Conservation (phyloP, 2,888 invertebrate species). For the Ganaspis brasiliensis region DNA sequence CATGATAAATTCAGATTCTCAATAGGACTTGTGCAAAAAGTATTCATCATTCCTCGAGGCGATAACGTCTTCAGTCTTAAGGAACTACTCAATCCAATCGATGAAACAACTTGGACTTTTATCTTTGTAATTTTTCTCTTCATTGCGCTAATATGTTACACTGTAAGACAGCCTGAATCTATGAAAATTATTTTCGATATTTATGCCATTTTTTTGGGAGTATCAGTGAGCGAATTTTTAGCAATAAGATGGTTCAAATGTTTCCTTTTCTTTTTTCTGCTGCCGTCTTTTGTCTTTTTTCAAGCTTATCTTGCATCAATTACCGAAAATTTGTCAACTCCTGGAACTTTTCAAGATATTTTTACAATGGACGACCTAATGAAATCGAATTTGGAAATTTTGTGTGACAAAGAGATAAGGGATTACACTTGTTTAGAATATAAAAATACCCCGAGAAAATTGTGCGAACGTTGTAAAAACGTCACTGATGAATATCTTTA, state of each 20-base stretch:
- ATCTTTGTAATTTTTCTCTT: not conserved
- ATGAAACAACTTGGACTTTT: not conserved
- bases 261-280: conserved; percentile 1
- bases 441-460: not conserved
- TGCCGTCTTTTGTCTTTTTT: not conserved
- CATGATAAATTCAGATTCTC: not conserved
- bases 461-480: conserved; percentile 3
- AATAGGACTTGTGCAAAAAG: not conserved
- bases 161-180: not conserved
- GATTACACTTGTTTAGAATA: not conserved
- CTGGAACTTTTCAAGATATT: not conserved
- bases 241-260: conserved; percentile 1
- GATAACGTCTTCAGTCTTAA: not conserved
- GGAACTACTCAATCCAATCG: conserved; percentile 7
- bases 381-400: not conserved
- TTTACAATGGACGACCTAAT: not conserved
- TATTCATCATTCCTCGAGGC: conserved; percentile 9
- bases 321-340: conserved; percentile 1
- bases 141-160: not conserved
- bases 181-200: conserved; percentile 13
- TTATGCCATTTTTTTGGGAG: conserved; percentile 44
- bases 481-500: not conserved
- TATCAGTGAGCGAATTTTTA: conserved; percentile 39
- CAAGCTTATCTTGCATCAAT: conserved; percentile 16
- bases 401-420: not conserved